A percentile compares a stretch with the other conserved stretches of the same genome.
Conservation (phyloP, 1,140 invertebrate species). For the Gryon sp. region DNA sequence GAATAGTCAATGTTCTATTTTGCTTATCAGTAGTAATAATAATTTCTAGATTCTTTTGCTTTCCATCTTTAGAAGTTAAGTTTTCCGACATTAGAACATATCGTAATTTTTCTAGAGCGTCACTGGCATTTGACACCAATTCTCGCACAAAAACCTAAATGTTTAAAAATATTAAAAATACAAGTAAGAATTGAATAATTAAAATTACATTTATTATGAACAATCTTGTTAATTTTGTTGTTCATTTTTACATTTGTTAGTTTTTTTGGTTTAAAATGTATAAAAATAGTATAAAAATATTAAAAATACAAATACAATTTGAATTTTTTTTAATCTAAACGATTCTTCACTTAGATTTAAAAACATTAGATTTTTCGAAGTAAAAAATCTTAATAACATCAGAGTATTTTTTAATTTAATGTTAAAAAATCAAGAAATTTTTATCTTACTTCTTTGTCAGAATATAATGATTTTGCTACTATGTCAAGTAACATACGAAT, state of each 20-base stretch:
- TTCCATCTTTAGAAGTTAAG: slow-evolving; percentile 70
- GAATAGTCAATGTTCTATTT: slow-evolving; percentile 90
- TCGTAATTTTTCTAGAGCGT: slow-evolving; percentile 96
- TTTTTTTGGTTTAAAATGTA: too few relatives aligned
- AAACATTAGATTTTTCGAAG: too few relatives aligned
- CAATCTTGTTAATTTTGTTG: too few relatives aligned
- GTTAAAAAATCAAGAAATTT: too few relatives aligned
- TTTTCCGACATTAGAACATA: slow-evolving; percentile 85
- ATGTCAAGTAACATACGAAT: slow-evolving; percentile 97
- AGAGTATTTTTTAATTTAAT: too few relatives aligned
- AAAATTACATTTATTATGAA: neutral
- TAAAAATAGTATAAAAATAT: too few relatives aligned
- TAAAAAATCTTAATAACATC: too few relatives aligned
- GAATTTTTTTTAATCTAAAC: too few relatives aligned
- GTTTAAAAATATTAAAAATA: neutral
- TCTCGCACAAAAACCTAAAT: slow-evolving; percentile 95
- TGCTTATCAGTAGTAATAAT: slow-evolving; percentile 94
- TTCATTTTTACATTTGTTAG: too few relatives aligned
- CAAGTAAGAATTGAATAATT: neutral
- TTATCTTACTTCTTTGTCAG: slow-evolving; percentile 93
- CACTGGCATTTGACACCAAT: slow-evolving; percentile 97
- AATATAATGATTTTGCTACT: slow-evolving; percentile 97
- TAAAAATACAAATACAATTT: too few relatives aligned
- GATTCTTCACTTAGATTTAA: too few relatives aligned
- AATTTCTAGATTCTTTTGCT: slow-evolving; percentile 88